Base-by-base conservation (phyloP, 2,888 invertebrate species). In the Thera obeliscata region DNA sequence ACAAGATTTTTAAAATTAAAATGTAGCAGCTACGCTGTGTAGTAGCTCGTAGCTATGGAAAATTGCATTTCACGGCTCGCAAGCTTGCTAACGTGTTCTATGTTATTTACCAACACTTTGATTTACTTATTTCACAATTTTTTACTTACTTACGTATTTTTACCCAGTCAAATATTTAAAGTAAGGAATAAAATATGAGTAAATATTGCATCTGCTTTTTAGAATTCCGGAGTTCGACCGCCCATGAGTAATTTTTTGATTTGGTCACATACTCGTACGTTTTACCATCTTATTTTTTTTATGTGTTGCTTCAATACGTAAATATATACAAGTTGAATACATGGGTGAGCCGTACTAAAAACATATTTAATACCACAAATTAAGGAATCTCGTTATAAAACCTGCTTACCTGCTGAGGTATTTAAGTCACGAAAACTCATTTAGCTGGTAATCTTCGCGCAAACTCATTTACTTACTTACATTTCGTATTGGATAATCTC, bases 21-120 rank as follows among this genome's bases (percentile, higher is more conserved):
- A 64, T 65, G 41, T 61, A 58, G 41, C 52, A 58, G 57, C 54
- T 61, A 58, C 64, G 67, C 22, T 60, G 66, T 73, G 65, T 79
- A 77, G 80, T 74, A 79, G 82, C 82, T 56, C 67, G 69, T 66
- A 79, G 76, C 80, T 41, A 72, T 71, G 74, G 81, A 77, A 87
- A 89, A 90, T 90, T 88, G 84, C 83, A 88, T 90, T 89, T 88
- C 79, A 89, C 83, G 86, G 79, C 67, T 82, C 77, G 77, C 75
- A 70, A 74, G 75, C 69, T 22, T 74, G 57, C 52, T 43, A 38
- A 50, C 59, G 61, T 2, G 48, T 12, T 54, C 33, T 55, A 61
- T 41, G 54, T 55, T 61, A 35, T 55, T 55, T 55, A 7, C 55
- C 55, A 41, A 38, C 52, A 11, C 52, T 60, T 60, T 61, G 22